Conservation (phyloP, 2,888 invertebrate species). For the Ormyrus thymus region DNA sequence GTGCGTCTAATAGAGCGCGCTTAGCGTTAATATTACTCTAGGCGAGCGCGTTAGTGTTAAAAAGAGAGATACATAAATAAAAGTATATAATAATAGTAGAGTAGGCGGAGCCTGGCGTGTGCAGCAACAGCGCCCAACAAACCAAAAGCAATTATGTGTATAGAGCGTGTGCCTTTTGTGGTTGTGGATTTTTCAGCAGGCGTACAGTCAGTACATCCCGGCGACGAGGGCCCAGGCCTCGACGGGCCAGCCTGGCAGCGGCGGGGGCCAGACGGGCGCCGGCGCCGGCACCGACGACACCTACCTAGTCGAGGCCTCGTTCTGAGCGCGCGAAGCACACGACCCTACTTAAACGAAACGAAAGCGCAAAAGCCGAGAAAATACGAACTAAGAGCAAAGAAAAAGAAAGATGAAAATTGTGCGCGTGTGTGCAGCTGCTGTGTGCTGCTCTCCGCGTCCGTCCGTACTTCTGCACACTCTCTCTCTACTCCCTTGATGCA, state of each 20-base stretch:
- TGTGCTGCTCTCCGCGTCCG: slow-evolving; percentile 7
- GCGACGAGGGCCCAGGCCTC: slow-evolving; percentile 87
- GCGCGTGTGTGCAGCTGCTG: background rate
- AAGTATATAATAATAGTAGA: background rate
- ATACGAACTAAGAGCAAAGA: background rate
- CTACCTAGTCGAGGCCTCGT: slow-evolving; percentile 89
- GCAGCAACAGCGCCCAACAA: background rate
- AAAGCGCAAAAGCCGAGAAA: background rate
- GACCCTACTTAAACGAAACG: slow-evolving; percentile 10
- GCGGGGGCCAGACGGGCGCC: slow-evolving; percentile 53
- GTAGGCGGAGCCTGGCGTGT: slow-evolving; percentile 8
- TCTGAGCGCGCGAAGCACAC: slow-evolving; percentile 76
- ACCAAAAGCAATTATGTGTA: slow-evolving; percentile 31
- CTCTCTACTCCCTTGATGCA: background rate
- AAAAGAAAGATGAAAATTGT: background rate
- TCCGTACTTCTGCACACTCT: slow-evolving; percentile 18
- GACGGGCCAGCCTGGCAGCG: slow-evolving; percentile 66
- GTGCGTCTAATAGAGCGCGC: background rate
- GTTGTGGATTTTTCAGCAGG: slow-evolving; percentile 81
- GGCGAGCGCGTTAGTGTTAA: background rate
- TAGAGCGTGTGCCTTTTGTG: slow-evolving; percentile 72
- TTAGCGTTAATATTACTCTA: background rate
- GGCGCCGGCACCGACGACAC: slow-evolving; percentile 87
- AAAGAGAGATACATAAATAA: background rate
- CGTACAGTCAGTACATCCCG: slow-evolving; percentile 91